Conservation (phyloP, 2,113 vertebrate species). For the Plecotus auritus region DNA sequence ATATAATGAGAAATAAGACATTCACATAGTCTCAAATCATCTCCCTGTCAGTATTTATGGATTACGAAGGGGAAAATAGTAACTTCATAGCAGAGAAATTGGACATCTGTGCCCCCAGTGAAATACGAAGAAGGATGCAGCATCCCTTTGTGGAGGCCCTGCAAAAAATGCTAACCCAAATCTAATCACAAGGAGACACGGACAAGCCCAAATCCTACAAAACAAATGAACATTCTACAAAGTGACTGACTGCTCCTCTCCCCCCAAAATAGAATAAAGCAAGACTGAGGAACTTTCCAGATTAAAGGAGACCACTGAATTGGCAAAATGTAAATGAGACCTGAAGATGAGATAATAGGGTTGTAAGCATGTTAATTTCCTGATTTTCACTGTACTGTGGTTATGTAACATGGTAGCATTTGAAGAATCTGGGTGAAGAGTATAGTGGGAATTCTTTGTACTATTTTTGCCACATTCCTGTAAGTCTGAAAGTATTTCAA, state of each 20-base stretch:
- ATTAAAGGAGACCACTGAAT: not conserved
- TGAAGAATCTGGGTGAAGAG: constrained; percentile 33
- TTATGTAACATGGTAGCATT: not conserved
- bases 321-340: not conserved
- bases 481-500: constrained; percentile 48
- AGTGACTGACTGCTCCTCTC: not conserved
- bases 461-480: constrained; percentile 44
- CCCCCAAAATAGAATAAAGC: not conserved
- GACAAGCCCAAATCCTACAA: not conserved
- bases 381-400: not conserved
- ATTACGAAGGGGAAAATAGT: not conserved
- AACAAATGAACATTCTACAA: not conserved
- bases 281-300: not conserved
- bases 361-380: not conserved
- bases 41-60: not conserved
- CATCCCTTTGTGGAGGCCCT: fast-evolving
- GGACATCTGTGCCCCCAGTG: not conserved
- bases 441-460: constrained; percentile 51
- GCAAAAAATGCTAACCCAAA: not conserved
- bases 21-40: not conserved
- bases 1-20: not conserved
- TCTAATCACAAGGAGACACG: not conserved
- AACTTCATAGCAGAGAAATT: not conserved
- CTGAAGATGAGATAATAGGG: not conserved
- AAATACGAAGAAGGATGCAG: no score